These are phyloP conservation scores for Oryctes rhinoceros DNA, from an alignment of 1,140 invertebrate genomes.

Conservation along the genomic window DNA sequence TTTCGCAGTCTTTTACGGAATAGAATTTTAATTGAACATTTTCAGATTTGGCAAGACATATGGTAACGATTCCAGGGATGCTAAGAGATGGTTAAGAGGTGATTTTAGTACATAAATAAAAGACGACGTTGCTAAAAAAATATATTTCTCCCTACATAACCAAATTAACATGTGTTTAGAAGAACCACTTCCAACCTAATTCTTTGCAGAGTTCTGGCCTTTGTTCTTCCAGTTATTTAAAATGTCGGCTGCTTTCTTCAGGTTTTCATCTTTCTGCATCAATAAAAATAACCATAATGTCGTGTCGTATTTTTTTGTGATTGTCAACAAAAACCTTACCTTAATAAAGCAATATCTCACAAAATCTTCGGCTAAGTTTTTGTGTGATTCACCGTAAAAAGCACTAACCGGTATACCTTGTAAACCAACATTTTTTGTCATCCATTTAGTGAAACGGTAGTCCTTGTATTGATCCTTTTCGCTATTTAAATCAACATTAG, in stretches of 20 bases:
- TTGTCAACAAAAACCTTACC: conserved; percentile 63
- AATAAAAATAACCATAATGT: neutral
- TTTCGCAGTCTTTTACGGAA: neutral
- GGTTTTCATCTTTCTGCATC: conserved; percentile 78
- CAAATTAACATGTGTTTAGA: neutral
- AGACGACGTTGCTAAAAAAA: conserved; percentile 17
- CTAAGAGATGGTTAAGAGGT: conserved; percentile 70
- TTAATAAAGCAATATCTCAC: conserved; percentile 96
- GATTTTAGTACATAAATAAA: conserved; percentile 53
- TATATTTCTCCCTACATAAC: neutral
- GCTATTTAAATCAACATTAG: conserved; percentile 70
- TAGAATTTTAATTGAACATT: neutral
- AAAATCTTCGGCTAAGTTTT: conserved; percentile 85
- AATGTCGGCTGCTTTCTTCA: conserved; percentile 73
- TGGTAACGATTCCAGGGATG: conserved; percentile 73
- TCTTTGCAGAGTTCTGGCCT: neutral
- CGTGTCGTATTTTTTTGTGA: neutral
- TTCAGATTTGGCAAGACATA: conserved; percentile 69
- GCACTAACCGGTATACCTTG: conserved; percentile 94
- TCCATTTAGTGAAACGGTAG: conserved; percentile 94
- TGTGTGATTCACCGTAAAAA: conserved; percentile 88
- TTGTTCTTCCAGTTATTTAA: conserved; percentile 67
- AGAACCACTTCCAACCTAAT: neutral
- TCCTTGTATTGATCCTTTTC: conserved; percentile 81
- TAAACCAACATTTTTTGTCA: conserved; percentile 91